These are phyloP conservation scores for Oxyscelio sp. DNA, from an alignment of 2,888 invertebrate genomes.

Conservation along the genomic window DNA sequence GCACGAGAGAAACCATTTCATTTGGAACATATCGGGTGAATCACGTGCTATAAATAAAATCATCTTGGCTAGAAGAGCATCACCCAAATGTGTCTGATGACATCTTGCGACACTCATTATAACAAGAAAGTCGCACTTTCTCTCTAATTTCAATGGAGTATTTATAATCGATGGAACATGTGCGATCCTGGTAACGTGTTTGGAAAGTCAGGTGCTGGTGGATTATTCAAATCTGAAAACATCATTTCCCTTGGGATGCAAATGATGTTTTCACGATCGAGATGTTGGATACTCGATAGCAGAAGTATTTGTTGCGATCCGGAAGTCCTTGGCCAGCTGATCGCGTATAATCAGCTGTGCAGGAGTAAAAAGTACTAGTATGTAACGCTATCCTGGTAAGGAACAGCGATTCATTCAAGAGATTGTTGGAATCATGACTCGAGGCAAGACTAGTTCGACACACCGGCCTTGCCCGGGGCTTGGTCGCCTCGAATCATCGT, in stretches of 20 bases:
- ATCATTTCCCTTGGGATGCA: no score
- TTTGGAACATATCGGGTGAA: neutral
- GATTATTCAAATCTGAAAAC: no score
- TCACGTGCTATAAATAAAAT: neutral
- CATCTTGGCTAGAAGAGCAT: no score
- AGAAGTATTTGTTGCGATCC: no score
- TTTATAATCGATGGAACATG: constrained; percentile 16
- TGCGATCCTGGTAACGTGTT: neutral
- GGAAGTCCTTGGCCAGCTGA: constrained; percentile 53
- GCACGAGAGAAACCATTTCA: neutral
- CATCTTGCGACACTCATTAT: no score
- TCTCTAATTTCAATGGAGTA: constrained; percentile 10
- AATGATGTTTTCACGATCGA: neutral
- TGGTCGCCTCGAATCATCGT: constrained; percentile 56
- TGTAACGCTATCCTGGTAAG: constrained; percentile 74
- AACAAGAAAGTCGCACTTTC: no score
- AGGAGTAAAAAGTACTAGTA: constrained; percentile 57
- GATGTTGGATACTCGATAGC: neutral
- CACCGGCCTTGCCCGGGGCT: constrained; percentile 86
- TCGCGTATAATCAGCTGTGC: constrained; percentile 50
- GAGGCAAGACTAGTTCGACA: constrained; percentile 83
- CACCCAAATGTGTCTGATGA: no score
- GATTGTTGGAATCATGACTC: constrained; percentile 81
- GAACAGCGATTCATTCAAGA: constrained; percentile 84
- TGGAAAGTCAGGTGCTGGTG: no score